These are phyloP conservation scores for Ptychochromis oligacanthus DNA, from an alignment of 2,113 vertebrate genomes.

Conservation along the genomic window DNA sequence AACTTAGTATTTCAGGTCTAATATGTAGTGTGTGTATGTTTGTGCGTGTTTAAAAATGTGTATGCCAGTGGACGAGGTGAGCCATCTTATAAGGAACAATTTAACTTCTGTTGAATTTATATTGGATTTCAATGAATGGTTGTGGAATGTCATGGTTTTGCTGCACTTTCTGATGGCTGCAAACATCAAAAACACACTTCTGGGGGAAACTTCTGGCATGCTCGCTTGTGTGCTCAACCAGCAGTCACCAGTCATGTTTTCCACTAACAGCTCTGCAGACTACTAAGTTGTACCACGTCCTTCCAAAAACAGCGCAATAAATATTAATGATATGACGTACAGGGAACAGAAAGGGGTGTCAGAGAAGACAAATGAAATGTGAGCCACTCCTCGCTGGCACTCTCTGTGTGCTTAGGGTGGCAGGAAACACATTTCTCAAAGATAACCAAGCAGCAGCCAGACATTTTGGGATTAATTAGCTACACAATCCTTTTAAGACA, in stretches of 20 bases:
- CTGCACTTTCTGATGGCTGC: background rate
- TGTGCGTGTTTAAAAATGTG: background rate
- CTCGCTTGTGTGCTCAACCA: background rate
- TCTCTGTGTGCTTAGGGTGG: conserved; percentile 4
- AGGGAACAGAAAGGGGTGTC: background rate
- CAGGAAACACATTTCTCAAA: conserved; percentile 41
- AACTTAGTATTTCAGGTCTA: background rate
- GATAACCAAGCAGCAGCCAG: conserved; percentile 23
- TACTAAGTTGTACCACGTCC: background rate
- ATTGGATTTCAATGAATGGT: conserved; percentile 6
- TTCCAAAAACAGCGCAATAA: background rate
- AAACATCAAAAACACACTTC: background rate
- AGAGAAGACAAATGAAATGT: conserved; percentile 20
- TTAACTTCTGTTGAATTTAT: background rate
- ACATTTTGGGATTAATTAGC: conserved; percentile 67
- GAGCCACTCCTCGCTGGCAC: background rate
- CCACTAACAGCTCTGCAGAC: conserved; percentile 8
- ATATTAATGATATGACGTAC: conserved; percentile 8
- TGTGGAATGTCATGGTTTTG: background rate
- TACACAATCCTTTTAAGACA: conserved; percentile 34
- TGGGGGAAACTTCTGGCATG: background rate
- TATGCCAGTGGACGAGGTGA: background rate
- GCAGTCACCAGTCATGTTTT: background rate
- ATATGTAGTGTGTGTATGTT: background rate
- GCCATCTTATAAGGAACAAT: conserved; percentile 8